Conservation (phyloP, 2,113 vertebrate genomes). For the Thermophis baileyi region DNA sequence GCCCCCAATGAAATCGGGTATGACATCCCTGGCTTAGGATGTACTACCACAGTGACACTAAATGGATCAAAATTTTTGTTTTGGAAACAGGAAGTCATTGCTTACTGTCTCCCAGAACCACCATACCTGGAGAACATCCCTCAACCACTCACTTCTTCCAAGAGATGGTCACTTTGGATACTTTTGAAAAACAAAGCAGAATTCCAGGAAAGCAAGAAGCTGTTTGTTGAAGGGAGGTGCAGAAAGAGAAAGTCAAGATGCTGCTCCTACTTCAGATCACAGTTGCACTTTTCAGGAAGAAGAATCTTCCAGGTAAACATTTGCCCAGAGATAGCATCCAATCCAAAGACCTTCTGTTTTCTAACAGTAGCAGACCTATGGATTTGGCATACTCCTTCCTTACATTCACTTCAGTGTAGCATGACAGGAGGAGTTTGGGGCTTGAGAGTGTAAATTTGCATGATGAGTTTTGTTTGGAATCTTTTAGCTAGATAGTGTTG, state of each 20-base stretch:
- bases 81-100: background rate
- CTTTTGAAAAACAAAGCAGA: background rate
- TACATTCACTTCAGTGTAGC: background rate
- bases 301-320: background rate
- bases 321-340: background rate
- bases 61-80: background rate
- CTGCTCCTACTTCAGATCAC: background rate
- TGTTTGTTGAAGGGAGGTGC: background rate
- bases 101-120: background rate
- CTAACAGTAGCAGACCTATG: background rate
- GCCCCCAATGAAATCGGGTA: too few species aligned
- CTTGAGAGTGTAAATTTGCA: background rate
- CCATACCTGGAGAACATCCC: background rate
- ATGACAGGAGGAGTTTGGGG: background rate
- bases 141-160: background rate
- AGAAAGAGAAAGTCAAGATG: background rate
- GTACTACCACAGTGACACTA: background rate
- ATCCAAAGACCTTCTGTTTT: background rate
- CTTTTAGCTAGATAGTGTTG: background rate
- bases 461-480: background rate
- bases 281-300: background rate
- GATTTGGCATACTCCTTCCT: background rate
- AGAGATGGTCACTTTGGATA: background rate
- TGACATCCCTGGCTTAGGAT: too few species aligned
- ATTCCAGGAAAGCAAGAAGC: background rate